Evolutionary conservation across 2,888 invertebrate genomes (phyloP).

Genomic region (Habroteleia sp.): DNA sequence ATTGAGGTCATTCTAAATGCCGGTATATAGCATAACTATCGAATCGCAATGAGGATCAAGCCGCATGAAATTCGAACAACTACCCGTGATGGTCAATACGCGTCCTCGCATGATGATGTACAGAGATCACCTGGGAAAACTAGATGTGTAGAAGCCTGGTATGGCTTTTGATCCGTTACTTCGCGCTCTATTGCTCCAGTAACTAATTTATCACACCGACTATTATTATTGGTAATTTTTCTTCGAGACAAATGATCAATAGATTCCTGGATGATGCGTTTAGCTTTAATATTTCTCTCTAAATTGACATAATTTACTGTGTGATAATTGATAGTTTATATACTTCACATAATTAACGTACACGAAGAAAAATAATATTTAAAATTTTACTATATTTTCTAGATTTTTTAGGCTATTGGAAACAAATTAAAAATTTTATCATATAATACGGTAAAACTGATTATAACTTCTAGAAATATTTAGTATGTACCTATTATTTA

Average conservation of each 20-base stretch:
- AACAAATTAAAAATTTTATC: too few relatives aligned
- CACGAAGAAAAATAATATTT: too few relatives aligned
- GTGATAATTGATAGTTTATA: too few relatives aligned
- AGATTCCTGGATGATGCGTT: neutral
- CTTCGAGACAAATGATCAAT: conserved; percentile 13
- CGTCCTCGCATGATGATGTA: conserved; percentile 39
- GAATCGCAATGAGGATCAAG: conserved; percentile 36
- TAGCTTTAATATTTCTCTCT: neutral
- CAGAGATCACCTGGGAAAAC: conserved; percentile 48
- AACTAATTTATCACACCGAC: conserved; percentile 37
- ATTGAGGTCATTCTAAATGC: neutral
- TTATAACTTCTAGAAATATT: too few relatives aligned
- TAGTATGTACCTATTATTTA: too few relatives aligned
- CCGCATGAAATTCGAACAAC: conserved; percentile 36
- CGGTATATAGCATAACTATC: neutral
- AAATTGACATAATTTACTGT: too few relatives aligned
- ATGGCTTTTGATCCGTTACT: conserved; percentile 64
- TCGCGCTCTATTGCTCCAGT: conserved; percentile 45
- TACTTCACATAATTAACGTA: too few relatives aligned
- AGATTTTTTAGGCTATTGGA: too few relatives aligned
- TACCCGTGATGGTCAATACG: conserved; percentile 33
- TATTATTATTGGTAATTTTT: conserved; percentile 22
- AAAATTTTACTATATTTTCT: too few relatives aligned
- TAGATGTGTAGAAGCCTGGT: conserved; percentile 52
- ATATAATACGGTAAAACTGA: too few relatives aligned